Percentiles rank a stretch among this genome's conserved stretches.
phyloP scores from a whole-genome alignment of 2,113 vertebrate species.

The Cyprinodon tularosa region DNA sequence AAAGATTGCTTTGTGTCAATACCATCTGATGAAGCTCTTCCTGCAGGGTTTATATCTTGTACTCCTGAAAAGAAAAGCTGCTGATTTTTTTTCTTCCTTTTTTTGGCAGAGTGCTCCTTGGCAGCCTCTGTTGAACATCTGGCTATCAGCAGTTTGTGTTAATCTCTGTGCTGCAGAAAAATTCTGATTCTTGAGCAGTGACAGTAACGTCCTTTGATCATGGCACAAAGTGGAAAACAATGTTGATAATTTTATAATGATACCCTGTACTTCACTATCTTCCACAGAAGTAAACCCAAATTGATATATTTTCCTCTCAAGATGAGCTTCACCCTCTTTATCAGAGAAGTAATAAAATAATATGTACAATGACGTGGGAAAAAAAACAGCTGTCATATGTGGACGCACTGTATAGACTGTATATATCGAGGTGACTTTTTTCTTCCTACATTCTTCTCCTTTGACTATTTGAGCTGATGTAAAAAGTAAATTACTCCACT shows the following conservation, averaged over 20 bases:
- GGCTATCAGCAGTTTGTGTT: constrained; percentile 73
- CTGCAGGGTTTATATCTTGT: constrained; percentile 40
- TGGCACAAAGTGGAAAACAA: constrained; percentile 52
- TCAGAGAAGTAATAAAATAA: neutral
- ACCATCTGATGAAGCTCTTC: constrained; percentile 40
- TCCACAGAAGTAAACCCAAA: constrained; percentile 4
- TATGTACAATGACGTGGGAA: neutral
- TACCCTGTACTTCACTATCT: constrained; percentile 13
- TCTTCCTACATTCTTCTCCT: too few relatives aligned
- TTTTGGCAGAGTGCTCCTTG: constrained; percentile 48
- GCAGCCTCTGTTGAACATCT: constrained; percentile 74
- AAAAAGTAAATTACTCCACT: too few relatives aligned
- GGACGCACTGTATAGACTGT: too few relatives aligned
- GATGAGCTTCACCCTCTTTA: neutral
- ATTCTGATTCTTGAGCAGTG: constrained; percentile 53
- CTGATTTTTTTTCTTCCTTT: constrained; percentile 14
- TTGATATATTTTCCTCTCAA: neutral
- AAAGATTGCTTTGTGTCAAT: constrained; percentile 1
- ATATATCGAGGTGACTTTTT: too few relatives aligned
- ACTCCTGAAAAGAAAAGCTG: constrained; percentile 42
- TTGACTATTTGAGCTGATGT: too few relatives aligned
- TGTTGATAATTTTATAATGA: constrained; percentile 46
- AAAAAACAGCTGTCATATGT: too few relatives aligned
- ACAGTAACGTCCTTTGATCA: constrained; percentile 58
- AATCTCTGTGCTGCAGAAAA: constrained; percentile 67